Base-by-base conservation (phyloP, 2,888 invertebrate genomes). In the Cheilosia variabilis region DNA sequence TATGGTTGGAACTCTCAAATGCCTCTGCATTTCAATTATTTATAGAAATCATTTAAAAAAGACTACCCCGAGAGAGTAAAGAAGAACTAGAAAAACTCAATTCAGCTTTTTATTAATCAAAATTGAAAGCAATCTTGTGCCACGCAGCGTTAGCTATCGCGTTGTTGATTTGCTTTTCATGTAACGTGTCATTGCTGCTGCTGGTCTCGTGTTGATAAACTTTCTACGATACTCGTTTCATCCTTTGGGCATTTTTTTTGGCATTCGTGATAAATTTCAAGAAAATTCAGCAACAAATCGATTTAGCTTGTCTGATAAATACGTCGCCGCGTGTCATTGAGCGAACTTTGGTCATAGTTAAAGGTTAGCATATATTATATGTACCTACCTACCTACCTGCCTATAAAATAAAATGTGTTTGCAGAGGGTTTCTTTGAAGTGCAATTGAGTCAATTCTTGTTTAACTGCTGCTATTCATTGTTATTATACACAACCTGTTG, bases 401-500 rank as follows among this genome's bases (percentile, higher is more conserved):
- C 15, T 55, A 52, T 43, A 22, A 22, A 22, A 22, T 22, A 2
- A 22, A 34, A 57, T 24, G n/a, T 13, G 13, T 47, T 37, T 41
- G 7, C 37, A 37, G 24, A 37, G 13, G 19, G n/a, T 24, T 65
- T 57, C 37, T 24, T 41, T 50, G 22, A 78, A 57, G 43, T 45
- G 37, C 37, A 37, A 37, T 37, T 37, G 13, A 37, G 13, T 37
- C 37, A 10, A 3, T 4, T 73, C 69, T 62, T 37, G 53, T 31
- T 77, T 53, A 58, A 47, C 31, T 22, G 41, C 58, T 43, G 63
- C 31, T 43, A 5, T 58, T 81, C 66, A 57, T 72, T 60, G 52
- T 76, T 76, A 41, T 66, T 37, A 41, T 81, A 62, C 81, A 81
- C 72, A 86, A 86, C 86, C 86, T 86, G 86, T 86, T 86, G 86